Evolutionary conservation across 2,888 invertebrate genomes (phyloP).

Genomic region (Trachelus stipa): DNA sequence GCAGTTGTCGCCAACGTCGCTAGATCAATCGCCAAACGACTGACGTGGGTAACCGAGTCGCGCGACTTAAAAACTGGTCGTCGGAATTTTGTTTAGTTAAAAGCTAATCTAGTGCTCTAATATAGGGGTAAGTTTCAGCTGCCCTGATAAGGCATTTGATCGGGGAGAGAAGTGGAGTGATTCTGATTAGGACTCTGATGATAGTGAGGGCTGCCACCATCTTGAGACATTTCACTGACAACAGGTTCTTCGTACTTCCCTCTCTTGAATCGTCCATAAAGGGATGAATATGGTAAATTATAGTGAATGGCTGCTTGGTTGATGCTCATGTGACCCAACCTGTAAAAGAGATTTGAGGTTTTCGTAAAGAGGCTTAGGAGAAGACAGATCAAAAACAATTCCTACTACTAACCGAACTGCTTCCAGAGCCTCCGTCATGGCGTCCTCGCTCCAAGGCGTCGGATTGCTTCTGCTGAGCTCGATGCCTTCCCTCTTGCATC

Average conservation of each 20-base stretch:
- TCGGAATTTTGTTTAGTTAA: background rate
- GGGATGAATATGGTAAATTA: slow-evolving; percentile 89
- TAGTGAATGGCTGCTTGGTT: slow-evolving; percentile 94
- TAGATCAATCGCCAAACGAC: background rate
- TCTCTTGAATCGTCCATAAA: slow-evolving; percentile 89
- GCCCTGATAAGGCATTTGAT: slow-evolving; percentile 66
- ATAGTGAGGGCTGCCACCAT: slow-evolving; percentile 62
- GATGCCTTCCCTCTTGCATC: slow-evolving; percentile 91
- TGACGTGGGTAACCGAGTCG: background rate
- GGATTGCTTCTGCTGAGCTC: slow-evolving; percentile 89
- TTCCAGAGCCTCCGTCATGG: slow-evolving; percentile 90
- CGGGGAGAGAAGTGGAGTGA: slow-evolving; percentile 63
- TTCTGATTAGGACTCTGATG: slow-evolving; percentile 62
- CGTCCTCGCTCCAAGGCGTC: slow-evolving; percentile 95
- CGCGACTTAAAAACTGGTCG: background rate
- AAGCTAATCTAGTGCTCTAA: slow-evolving; percentile 46
- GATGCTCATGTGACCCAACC: slow-evolving; percentile 92
- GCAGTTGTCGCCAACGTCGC: background rate
- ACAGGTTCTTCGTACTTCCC: slow-evolving; percentile 79
- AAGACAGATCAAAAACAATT: background rate
- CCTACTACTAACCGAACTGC: slow-evolving; percentile 78
- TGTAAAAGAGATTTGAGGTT: slow-evolving; percentile 58
- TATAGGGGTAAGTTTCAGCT: slow-evolving; percentile 66
- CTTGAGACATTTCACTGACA: slow-evolving; percentile 63
- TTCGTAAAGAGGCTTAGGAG: background rate